Evolutionary conservation across 2,113 vertebrate species (phyloP), one percentile per base, ranked within the genome.

Genomic region (Camarhynchus parvulus): DNA sequence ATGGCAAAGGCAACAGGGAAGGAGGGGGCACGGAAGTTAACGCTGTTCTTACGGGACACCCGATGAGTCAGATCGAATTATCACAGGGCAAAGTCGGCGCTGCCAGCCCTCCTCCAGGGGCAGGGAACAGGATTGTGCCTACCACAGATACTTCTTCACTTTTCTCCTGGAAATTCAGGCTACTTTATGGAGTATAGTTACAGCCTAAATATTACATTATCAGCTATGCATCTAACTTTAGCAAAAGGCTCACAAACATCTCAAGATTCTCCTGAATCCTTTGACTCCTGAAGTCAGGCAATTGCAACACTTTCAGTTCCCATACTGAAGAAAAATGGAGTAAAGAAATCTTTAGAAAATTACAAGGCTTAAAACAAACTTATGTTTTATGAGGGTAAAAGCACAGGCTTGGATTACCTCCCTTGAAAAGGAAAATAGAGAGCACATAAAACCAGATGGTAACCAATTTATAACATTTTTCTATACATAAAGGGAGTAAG

Each of bases 31-130:
- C 0, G 0, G 49, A 35, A 62, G 62, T 73, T 31, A 61, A 33
- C 1, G 1, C 35, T 17, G 44, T 0, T 4, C 58, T 28, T 20
- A n/a, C 2, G 0, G 70, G 74, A 79, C 79, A 83, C 13, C 5
- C 1, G 0, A 30, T 53, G 75, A 88, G 85, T 77, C 75, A 12
- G 63, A 94, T 62, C 55, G 39, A 93, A 95, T 83, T 37, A 64
- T 46, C 90, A 58, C 46, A 63, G 46, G 55, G 50, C 67, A 66
- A 70, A 87, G 79, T 11, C 31, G 5, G 31, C 2, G 3, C 46
- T 68, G 62, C 66, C 8, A 59, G 33, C 66, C n/a, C 47, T 37
- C 15, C 47, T 8, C 28, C 46, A 19, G 31, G 27, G 84, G 49
- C 37, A 58, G 44, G 14, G 27, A 75, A 64, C 22, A 23, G 35